Percentiles rank a stretch among this genome's conserved stretches.
These are phyloP conservation scores for Ibidorhyncha struthersii DNA, from an alignment of 2,113 vertebrate genomes.

Conservation along the genomic window DNA sequence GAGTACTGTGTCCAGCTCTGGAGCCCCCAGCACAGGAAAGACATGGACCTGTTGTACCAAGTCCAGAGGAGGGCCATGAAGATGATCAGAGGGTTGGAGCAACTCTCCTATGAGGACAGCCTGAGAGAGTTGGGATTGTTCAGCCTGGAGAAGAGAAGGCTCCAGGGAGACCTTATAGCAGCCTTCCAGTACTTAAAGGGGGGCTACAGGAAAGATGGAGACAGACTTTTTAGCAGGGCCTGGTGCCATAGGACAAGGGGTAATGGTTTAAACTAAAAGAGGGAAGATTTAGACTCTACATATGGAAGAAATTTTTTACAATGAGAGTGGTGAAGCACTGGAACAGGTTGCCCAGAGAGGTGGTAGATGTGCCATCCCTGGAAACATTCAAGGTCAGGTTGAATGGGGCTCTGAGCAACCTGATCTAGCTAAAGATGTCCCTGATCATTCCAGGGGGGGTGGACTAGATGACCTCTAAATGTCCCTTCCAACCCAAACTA, in stretches of 20 bases:
- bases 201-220: background rate
- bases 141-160: background rate
- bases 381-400: background rate
- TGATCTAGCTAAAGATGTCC: background rate
- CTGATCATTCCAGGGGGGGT: background rate
- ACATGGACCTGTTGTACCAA: background rate
- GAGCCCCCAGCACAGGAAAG: background rate
- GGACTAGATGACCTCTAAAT: background rate
- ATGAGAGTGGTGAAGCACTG: background rate
- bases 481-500: background rate
- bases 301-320: background rate
- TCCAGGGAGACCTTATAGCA: background rate
- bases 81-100: background rate
- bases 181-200: background rate
- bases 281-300: background rate
- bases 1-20: background rate
- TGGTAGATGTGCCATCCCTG: background rate
- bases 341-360: background rate
- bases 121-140: background rate
- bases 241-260: background rate
- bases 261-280: background rate
- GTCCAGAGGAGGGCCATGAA: background rate
- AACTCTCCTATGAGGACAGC: background rate
- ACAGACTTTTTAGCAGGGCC: background rate
- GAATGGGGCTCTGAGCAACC: background rate